Conservation (phyloP, 2,888 invertebrate species). For the Diaperis boleti region DNA sequence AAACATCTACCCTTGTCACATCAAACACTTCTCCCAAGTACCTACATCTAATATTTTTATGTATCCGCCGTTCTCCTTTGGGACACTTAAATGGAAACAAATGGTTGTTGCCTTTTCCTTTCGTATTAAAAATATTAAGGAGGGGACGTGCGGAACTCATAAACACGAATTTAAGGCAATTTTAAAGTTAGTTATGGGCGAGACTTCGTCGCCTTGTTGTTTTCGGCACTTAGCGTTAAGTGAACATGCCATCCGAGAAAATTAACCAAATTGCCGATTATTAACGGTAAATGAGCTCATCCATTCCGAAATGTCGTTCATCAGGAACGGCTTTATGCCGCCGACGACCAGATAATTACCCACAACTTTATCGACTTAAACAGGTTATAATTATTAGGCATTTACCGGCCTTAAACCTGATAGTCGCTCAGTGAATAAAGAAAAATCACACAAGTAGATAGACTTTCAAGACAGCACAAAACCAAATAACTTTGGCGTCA, state of each 20-base stretch:
- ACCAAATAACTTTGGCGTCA: too few relatives aligned
- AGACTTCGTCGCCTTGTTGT: conserved; percentile 28
- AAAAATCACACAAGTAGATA: too few relatives aligned
- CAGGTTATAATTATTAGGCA: too few relatives aligned
- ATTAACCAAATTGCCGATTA: conserved; percentile 45
- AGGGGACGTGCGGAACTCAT: conserved; percentile 25
- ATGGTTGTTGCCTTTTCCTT: conserved; percentile 48
- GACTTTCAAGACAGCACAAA: too few relatives aligned
- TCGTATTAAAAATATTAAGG: conserved; percentile 37
- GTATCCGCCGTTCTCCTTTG: conserved; percentile 53
- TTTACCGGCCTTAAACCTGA: too few relatives aligned
- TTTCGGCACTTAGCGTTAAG: conserved; percentile 47
- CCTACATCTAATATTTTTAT: conserved; percentile 51
- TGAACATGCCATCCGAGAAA: conserved; percentile 44
- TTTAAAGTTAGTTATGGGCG: conserved; percentile 36
- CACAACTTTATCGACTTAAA: conserved; percentile 4
- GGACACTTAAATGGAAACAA: conserved; percentile 61
- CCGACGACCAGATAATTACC: conserved; percentile 23
- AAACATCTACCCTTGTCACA: conserved; percentile 43
- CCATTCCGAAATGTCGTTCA: conserved; percentile 26
- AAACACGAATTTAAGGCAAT: conserved; percentile 39
- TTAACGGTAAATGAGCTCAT: conserved; percentile 43
- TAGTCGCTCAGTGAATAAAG: too few relatives aligned
- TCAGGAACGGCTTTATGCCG: conserved; percentile 27
- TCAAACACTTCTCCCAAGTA: conserved; percentile 43